Conservation (phyloP, 35 echinoderm and acorn worm species). For the Amphiura filiformis region DNA sequence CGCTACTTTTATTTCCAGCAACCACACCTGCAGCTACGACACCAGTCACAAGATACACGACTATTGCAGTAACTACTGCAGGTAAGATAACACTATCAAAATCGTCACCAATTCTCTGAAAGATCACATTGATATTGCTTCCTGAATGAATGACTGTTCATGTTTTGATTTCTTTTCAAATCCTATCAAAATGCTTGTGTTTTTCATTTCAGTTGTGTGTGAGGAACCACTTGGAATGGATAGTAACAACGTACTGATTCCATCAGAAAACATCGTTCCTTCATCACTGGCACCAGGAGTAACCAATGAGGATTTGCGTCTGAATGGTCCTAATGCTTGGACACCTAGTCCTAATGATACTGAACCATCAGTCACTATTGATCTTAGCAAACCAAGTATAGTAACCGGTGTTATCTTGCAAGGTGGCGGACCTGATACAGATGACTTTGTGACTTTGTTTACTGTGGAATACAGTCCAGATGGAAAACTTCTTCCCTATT, state of each 20-base stretch:
- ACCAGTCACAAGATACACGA: neutral
- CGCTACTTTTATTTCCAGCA: neutral
- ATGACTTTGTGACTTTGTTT: conserved; percentile 57
- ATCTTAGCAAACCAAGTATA: conserved; percentile 39
- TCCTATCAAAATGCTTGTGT: neutral
- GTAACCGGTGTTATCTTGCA: conserved; percentile 67
- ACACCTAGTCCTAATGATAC: conserved; percentile 38
- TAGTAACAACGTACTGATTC: neutral
- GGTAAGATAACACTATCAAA: no score
- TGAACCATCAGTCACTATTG: conserved; percentile 57
- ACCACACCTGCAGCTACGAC: neutral
- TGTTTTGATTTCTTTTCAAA: no score
- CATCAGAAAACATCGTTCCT: neutral
- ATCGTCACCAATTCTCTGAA: no score
- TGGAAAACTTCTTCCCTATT: conserved; percentile 55
- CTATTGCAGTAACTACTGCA: neutral
- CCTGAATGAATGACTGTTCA: no score
- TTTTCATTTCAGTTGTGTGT: neutral
- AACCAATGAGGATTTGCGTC: conserved; percentile 21
- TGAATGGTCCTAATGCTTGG: conserved; percentile 44
- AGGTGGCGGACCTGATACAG: conserved; percentile 45
- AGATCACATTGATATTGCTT: no score
- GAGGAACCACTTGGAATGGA: neutral
- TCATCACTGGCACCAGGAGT: conserved; percentile 3
- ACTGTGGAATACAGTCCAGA: conserved; percentile 58